Percentiles rank a stretch among this genome's conserved stretches.
Evolutionary conservation across 2,113 vertebrate species (phyloP).

Genomic region (Climacteris rufus): DNA sequence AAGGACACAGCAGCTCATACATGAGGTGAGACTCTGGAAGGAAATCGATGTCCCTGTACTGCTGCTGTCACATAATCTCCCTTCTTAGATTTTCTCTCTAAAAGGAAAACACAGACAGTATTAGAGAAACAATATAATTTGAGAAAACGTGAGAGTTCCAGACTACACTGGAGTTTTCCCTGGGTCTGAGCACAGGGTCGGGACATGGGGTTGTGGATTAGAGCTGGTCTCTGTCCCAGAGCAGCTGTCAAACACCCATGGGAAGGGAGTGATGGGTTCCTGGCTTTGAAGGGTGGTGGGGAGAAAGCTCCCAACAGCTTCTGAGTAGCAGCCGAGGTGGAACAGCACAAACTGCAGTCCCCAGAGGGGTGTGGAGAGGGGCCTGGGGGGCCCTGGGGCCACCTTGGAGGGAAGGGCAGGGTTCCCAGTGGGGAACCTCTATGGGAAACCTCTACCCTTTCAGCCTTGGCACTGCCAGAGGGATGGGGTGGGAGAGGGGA

Average conservation of each 20-base stretch:
- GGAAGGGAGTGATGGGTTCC: background rate
- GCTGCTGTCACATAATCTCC: background rate
- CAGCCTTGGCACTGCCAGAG: background rate
- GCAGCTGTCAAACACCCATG: background rate
- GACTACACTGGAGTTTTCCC: fast-evolving
- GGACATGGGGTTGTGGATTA: fast-evolving
- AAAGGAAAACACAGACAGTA: background rate
- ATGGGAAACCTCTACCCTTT: background rate
- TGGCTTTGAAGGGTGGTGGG: background rate
- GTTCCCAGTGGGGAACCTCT: background rate
- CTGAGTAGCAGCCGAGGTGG: background rate
- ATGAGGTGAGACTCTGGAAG: background rate
- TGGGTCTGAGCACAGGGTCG: background rate
- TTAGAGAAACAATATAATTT: background rate
- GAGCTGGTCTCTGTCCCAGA: background rate
- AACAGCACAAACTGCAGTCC: background rate
- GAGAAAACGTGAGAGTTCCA: background rate
- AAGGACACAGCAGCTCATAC: background rate
- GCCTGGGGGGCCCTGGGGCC: background rate
- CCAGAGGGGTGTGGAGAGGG: background rate
- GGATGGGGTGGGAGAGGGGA: background rate
- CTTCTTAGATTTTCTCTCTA: background rate
- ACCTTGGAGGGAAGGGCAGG: background rate
- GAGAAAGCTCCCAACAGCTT: background rate
- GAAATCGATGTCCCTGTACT: background rate